A percentile compares a stretch with the other conserved stretches of the same genome.
Evolutionary conservation across 1,140 invertebrate species (phyloP).

Genomic region (Argopecten irradians): DNA sequence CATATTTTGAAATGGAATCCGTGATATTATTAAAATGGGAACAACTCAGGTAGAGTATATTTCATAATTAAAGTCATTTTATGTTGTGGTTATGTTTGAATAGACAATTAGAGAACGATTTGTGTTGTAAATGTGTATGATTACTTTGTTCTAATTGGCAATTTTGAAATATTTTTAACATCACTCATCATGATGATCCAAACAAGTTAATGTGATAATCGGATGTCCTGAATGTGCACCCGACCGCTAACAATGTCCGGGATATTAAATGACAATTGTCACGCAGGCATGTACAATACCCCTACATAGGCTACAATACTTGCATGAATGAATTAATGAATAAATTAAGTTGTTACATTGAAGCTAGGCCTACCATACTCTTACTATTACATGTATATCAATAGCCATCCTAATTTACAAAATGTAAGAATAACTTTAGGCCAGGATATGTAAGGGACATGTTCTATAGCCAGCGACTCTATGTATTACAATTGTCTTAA

Average conservation of each 20-base stretch:
- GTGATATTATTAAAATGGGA: background rate
- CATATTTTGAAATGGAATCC: background rate
- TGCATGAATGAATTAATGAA: too few species aligned
- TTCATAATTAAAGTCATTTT: background rate
- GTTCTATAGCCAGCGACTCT: too few species aligned
- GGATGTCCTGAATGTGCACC: background rate
- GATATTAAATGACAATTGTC: background rate
- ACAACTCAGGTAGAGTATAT: background rate
- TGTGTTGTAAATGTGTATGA: background rate
- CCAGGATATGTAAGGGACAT: too few species aligned
- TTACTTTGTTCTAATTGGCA: background rate
- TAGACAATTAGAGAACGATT: background rate
- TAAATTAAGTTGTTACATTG: too few species aligned
- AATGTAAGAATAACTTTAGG: too few species aligned
- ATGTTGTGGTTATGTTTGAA: background rate
- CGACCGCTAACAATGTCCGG: background rate
- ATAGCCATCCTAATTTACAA: too few species aligned
- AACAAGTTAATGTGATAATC: background rate
- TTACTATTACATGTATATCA: too few species aligned
- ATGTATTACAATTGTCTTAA: too few species aligned
- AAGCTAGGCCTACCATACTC: too few species aligned
- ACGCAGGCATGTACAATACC: background rate
- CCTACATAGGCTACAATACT: too few species aligned
- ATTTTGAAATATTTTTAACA: constrained; percentile 11
- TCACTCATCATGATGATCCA: background rate